These are phyloP conservation scores for Teleogryllus occipitalis DNA, from an alignment of 1,140 invertebrate genomes.

Conservation along the genomic window DNA sequence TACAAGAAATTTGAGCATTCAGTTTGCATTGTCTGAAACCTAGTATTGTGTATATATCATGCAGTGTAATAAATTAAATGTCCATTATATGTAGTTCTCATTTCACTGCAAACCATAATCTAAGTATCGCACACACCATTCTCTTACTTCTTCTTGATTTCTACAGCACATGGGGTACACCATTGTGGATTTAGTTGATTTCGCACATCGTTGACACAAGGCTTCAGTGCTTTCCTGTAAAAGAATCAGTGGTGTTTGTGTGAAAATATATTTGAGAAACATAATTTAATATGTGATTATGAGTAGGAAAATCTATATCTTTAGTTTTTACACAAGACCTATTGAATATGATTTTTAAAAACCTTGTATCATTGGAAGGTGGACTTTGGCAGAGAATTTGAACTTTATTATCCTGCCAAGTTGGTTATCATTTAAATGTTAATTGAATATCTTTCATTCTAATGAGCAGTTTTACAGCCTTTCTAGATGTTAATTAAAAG, in stretches of 20 bases:
- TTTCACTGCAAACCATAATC: constrained; percentile 32
- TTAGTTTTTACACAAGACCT: no score
- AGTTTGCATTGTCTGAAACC: not conserved
- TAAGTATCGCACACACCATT: constrained; percentile 35
- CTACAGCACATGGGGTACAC: constrained; percentile 37
- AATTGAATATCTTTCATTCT: no score
- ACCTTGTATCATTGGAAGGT: no score
- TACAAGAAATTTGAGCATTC: not conserved
- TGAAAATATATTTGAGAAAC: no score
- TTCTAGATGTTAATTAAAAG: no score
- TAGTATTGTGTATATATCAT: not conserved
- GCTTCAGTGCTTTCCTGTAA: constrained; percentile 31
- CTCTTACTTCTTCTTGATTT: constrained; percentile 29
- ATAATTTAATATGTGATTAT: no score
- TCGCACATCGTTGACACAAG: constrained; percentile 37
- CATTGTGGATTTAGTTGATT: constrained; percentile 32
- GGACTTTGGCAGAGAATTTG: no score
- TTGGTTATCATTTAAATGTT: no score
- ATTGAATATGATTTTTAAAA: no score
- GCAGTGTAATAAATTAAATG: not conserved
- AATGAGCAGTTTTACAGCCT: no score
- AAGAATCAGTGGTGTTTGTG: not conserved
- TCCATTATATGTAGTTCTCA: not conserved
- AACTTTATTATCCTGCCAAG: no score
- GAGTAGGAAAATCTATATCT: no score